phyloP scores from a whole-genome alignment of 2,797 vertebrate genomes.

The Paramormyrops hopkinsi region DNA sequence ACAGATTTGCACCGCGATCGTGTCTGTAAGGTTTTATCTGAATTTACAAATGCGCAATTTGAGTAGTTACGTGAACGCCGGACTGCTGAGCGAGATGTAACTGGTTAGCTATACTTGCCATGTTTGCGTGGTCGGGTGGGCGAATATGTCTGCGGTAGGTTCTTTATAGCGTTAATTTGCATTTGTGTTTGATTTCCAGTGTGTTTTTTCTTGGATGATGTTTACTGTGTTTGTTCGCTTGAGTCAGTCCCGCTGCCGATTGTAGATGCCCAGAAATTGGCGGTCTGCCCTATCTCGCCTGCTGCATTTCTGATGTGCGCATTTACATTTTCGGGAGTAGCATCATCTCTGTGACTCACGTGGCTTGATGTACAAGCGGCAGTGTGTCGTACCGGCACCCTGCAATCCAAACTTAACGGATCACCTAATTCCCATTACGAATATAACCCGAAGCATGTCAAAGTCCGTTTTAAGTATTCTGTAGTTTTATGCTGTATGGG shows the following conservation, averaged over 20 bases:
- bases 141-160: neutral
- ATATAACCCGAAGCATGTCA: neutral
- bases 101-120: neutral
- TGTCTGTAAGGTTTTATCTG: neutral
- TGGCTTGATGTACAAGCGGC: neutral
- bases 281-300: neutral
- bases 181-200: neutral
- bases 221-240: neutral
- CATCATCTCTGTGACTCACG: neutral
- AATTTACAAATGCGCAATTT: neutral
- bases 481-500: neutral
- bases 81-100: neutral
- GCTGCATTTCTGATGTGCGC: neutral
- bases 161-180: neutral
- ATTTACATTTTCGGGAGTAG: neutral
- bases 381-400: neutral
- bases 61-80: neutral
- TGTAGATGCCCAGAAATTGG: neutral
- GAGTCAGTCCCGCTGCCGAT: neutral
- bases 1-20: neutral
- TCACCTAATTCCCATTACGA: neutral
- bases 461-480: neutral
- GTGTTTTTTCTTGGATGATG: neutral
- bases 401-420: neutral
- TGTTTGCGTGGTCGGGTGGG: neutral